These are phyloP conservation scores for Pecten maximus DNA, from an alignment of 2,888 invertebrate species.

Conservation along the genomic window DNA sequence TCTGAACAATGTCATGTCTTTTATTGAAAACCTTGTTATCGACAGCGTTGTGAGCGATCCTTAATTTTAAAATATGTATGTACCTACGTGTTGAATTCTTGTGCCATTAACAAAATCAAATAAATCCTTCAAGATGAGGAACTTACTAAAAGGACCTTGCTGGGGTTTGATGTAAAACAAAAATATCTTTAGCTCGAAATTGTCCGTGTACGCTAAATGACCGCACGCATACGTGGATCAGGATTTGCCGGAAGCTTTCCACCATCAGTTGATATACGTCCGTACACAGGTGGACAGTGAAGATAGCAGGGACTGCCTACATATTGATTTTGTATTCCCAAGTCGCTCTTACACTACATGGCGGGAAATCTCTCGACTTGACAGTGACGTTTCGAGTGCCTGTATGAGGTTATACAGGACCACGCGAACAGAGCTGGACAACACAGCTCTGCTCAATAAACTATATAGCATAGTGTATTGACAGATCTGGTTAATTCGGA, in stretches of 20 bases:
- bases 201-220: background rate
- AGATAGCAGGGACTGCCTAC: background rate
- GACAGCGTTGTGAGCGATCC: too few relatives aligned
- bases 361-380: slow-evolving; percentile 6
- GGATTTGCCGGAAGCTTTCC: background rate
- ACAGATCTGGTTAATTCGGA: background rate
- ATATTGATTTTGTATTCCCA: slow-evolving; percentile 21
- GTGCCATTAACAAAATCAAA: too few relatives aligned
- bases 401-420: background rate
- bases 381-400: background rate
- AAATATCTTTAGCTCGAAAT: too few relatives aligned
- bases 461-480: background rate
- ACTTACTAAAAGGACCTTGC: too few relatives aligned
- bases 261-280: background rate
- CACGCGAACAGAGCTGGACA: background rate
- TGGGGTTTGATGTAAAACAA: too few relatives aligned
- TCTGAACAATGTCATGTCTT: too few relatives aligned
- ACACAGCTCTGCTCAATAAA: background rate
- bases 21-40: too few relatives aligned
- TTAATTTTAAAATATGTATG: too few relatives aligned
- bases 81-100: too few relatives aligned
- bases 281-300: background rate
- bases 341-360: background rate
- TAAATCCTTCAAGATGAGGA: too few relatives aligned
- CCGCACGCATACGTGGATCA: background rate